phyloP scores from a whole-genome alignment of 2,888 invertebrate genomes.

The Teleogryllus oceanicus region DNA sequence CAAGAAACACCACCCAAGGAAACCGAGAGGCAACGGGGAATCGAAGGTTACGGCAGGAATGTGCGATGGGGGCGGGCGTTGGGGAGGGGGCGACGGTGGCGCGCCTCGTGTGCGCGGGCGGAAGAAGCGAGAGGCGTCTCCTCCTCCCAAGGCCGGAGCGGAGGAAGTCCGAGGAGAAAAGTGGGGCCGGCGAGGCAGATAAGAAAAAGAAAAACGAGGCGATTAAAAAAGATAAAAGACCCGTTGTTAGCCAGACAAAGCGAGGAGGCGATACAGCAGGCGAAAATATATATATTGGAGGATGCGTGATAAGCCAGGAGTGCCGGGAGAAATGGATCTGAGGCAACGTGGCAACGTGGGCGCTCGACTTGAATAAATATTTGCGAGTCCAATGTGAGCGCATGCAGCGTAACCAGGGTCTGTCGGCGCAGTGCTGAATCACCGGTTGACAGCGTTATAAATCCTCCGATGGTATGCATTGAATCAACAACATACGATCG shows the following conservation, averaged over 20 bases:
- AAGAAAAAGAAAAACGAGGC: conserved; percentile 18
- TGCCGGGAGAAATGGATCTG: neutral
- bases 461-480: too few species aligned
- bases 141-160: too few species aligned
- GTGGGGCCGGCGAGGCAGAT: neutral
- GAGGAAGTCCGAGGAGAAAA: too few species aligned
- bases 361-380: neutral
- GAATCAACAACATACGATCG: too few species aligned
- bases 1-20: too few species aligned
- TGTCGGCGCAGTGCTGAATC: too few species aligned
- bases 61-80: too few species aligned
- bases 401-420: neutral
- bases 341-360: neutral
- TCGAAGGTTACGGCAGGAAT: neutral
- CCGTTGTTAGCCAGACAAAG: conserved; percentile 6
- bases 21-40: too few species aligned
- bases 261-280: neutral
- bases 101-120: too few species aligned
- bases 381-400: neutral
- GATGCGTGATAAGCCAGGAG: neutral
- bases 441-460: too few species aligned
- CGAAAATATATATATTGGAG: neutral
- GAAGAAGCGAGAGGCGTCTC: too few species aligned
- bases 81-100: too few species aligned
- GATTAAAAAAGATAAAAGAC: conserved; percentile 2